Conservation (phyloP, 2,797 vertebrate species). For the Onychomys torridus region DNA sequence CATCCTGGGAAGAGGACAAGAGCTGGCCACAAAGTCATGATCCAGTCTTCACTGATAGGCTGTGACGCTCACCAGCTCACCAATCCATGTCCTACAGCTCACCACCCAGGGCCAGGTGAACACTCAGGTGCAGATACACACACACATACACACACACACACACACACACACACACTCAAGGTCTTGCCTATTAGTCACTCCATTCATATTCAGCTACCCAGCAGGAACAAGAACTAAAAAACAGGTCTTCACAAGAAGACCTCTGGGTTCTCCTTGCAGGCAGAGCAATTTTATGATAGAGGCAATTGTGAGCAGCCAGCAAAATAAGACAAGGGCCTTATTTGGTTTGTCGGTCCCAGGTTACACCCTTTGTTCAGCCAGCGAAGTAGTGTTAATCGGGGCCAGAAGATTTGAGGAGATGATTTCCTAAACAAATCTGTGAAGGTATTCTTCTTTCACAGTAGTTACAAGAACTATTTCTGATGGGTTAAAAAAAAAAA, state of each 20-base stretch:
- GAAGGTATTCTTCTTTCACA: conserved; percentile 57
- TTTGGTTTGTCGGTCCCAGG: conserved; percentile 74
- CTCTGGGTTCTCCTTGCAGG: conserved; percentile 38
- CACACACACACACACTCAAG: background rate
- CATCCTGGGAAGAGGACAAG: background rate
- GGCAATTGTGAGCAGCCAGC: conserved; percentile 54
- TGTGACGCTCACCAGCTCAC: background rate
- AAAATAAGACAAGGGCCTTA: conserved; percentile 82
- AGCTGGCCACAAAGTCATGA: background rate
- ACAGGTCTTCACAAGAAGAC: conserved; percentile 32
- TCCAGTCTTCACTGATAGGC: background rate
- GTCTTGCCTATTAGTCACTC: background rate
- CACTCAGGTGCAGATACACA: background rate
- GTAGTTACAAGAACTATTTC: background rate
- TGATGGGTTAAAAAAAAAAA: conserved; percentile 37
- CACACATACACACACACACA: background rate
- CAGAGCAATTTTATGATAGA: conserved; percentile 60
- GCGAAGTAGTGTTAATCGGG: conserved; percentile 75
- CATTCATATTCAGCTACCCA: background rate
- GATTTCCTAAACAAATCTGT: conserved; percentile 72
- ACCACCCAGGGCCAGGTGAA: background rate
- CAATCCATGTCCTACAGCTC: background rate
- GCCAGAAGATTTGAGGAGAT: conserved; percentile 67
- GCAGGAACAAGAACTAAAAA: conserved; percentile 14
- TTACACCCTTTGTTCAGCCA: conserved; percentile 67